Percentiles rank a stretch among this genome's conserved stretches.
Conservation (phyloP, 2,888 invertebrate species). For the Stenurella melanura region DNA sequence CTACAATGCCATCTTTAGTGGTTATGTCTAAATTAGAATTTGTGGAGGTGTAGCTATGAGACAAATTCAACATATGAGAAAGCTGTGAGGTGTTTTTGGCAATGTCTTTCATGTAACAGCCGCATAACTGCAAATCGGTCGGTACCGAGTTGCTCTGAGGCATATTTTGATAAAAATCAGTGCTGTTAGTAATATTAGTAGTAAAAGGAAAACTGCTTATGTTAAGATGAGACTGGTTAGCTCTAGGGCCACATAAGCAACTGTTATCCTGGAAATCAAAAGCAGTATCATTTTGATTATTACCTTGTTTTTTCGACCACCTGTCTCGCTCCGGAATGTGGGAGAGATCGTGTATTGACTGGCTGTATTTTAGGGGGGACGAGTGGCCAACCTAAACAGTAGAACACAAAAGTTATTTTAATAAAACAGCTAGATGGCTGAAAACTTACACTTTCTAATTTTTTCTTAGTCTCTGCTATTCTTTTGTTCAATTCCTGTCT, state of each 20-base stretch:
- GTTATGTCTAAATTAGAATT: conserved; percentile 43
- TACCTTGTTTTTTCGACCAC: conserved; percentile 65
- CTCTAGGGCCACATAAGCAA: conserved; percentile 60
- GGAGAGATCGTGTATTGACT: conserved; percentile 90
- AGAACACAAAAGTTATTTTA: conserved; percentile 20
- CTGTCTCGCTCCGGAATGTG: conserved; percentile 78
- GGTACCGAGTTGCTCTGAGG: conserved; percentile 66
- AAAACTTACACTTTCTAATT: conserved; percentile 89
- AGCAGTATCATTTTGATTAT: conserved; percentile 40
- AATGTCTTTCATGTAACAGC: conserved; percentile 71
- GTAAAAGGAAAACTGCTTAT: conserved; percentile 56
- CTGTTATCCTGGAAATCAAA: conserved; percentile 54
- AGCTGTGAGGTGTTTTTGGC: conserved; percentile 67
- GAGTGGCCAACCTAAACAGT: conserved; percentile 82
- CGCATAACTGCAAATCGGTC: conserved; percentile 70
- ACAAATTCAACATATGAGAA: conserved; percentile 61
- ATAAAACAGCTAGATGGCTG: neutral
- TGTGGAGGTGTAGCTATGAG: conserved; percentile 50
- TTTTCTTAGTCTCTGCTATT: conserved; percentile 88
- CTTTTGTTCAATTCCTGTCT: conserved; percentile 88
- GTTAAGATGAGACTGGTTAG: conserved; percentile 54
- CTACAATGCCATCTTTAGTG: conserved; percentile 46
- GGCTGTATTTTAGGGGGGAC: conserved; percentile 87
- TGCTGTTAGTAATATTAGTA: conserved; percentile 63
- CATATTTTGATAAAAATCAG: conserved; percentile 48